Evolutionary conservation across 1,140 invertebrate genomes (phyloP).

Genomic region (Calycopis cecrops): DNA sequence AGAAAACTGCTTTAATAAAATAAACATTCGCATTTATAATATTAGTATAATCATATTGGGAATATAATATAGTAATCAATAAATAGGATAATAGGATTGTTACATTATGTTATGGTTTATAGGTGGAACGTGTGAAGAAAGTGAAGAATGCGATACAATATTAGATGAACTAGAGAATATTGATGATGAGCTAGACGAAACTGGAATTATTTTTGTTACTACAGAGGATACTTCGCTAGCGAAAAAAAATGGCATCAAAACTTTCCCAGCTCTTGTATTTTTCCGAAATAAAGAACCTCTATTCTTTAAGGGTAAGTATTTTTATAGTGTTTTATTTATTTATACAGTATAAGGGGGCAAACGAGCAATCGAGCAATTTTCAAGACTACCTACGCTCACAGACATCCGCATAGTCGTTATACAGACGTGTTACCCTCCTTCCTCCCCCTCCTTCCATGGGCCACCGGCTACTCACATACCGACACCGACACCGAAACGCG

Average conservation of each 20-base stretch:
- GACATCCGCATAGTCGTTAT: too few relatives aligned
- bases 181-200: slow-evolving; percentile 94
- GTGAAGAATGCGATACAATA: slow-evolving; percentile 89
- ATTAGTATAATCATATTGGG: too few relatives aligned
- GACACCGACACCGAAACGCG: too few relatives aligned
- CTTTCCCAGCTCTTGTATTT: slow-evolving; percentile 90
- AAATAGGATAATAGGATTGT: slow-evolving; percentile 1
- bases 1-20: too few relatives aligned
- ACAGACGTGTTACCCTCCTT: too few relatives aligned
- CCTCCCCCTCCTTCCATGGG: too few relatives aligned
- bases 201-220: slow-evolving; percentile 94
- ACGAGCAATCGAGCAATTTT: too few relatives aligned
- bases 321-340: too few relatives aligned
- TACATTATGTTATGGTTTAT: slow-evolving; percentile 22
- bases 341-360: too few relatives aligned
- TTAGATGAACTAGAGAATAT: slow-evolving; percentile 93
- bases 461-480: too few relatives aligned
- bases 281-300: slow-evolving; percentile 93
- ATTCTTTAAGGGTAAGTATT: slow-evolving; percentile 79
- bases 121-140: slow-evolving; percentile 91
- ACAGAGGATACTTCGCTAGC: slow-evolving; percentile 89
- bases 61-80: too few relatives aligned
- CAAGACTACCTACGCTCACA: too few relatives aligned
- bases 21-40: background rate
- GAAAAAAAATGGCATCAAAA: slow-evolving; percentile 90